A percentile compares a stretch with the other conserved stretches of the same genome.
phyloP scores from a whole-genome alignment of 2,888 invertebrate species.

The Lasius platythorax region DNA sequence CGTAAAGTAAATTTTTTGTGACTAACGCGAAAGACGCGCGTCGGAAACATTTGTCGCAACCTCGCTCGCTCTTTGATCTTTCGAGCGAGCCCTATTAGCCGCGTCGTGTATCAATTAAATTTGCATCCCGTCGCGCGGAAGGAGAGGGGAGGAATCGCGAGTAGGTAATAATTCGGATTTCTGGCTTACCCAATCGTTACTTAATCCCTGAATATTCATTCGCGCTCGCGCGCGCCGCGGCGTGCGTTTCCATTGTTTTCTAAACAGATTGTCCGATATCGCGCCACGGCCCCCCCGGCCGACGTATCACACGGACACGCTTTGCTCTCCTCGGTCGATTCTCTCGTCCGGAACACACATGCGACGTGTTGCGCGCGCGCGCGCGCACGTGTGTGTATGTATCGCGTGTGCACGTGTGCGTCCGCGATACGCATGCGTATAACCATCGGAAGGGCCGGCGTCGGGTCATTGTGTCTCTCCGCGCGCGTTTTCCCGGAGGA shows the following conservation, averaged over 20 bases:
- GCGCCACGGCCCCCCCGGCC: conserved; percentile 13
- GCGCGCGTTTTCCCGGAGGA: conserved; percentile 33
- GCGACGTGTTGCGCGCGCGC: background rate
- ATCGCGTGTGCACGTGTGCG: background rate
- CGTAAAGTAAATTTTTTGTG: background rate
- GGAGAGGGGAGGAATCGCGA: conserved; percentile 28
- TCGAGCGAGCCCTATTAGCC: conserved; percentile 30
- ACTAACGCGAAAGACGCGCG: background rate
- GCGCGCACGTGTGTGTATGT: background rate
- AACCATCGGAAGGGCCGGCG: conserved; percentile 26
- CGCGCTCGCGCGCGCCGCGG: conserved; percentile 10
- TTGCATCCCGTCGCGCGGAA: conserved; percentile 32
- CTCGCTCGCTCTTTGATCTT: conserved; percentile 38
- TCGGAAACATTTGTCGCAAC: conserved; percentile 29
- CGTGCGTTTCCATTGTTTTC: conserved; percentile 54
- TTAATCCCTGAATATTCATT: conserved; percentile 54
- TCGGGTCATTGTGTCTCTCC: conserved; percentile 46
- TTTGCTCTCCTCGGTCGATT: conserved; percentile 65
- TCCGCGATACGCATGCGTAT: conserved; percentile 48
- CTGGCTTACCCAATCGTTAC: conserved; percentile 55
- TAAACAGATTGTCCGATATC: conserved; percentile 59
- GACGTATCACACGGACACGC: conserved; percentile 52
- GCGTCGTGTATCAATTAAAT: conserved; percentile 54
- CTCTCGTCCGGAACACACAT: conserved; percentile 56
- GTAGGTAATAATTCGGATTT: conserved; percentile 54